These are phyloP conservation scores for Macaria liturata DNA, from an alignment of 2,888 invertebrate genomes.

Conservation along the genomic window DNA sequence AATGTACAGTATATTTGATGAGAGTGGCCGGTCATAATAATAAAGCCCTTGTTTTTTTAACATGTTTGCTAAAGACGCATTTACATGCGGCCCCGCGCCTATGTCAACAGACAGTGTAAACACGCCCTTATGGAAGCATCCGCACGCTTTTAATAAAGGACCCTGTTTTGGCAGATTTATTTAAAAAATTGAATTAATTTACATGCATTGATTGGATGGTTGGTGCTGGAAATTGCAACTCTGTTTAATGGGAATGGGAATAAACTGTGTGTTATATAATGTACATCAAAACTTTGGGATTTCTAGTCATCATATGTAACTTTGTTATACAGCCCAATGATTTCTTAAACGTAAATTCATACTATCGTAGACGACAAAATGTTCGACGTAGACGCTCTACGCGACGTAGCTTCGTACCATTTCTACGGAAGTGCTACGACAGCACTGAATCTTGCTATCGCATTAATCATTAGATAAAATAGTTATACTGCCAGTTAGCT, in stretches of 20 bases:
- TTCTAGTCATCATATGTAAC: too few relatives aligned
- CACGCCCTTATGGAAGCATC: slow-evolving; percentile 74
- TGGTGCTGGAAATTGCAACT: background rate
- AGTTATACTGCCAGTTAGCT: too few relatives aligned
- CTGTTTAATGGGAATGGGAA: background rate
- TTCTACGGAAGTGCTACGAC: too few relatives aligned
- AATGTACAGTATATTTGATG: slow-evolving; percentile 36
- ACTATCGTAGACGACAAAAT: too few relatives aligned
- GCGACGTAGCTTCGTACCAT: too few relatives aligned
- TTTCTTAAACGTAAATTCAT: too few relatives aligned
- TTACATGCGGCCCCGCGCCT: slow-evolving; percentile 74
- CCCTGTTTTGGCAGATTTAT: slow-evolving; percentile 57
- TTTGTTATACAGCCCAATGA: too few relatives aligned
- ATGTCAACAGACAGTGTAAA: slow-evolving; percentile 75
- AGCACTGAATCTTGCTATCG: too few relatives aligned
- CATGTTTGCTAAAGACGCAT: slow-evolving; percentile 79
- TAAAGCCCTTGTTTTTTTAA: slow-evolving; percentile 79
- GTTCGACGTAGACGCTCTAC: too few relatives aligned
- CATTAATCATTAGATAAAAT: too few relatives aligned
- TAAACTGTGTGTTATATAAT: too few relatives aligned
- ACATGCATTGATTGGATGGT: slow-evolving; percentile 29
- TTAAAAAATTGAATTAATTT: slow-evolving; percentile 46
- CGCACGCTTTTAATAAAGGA: slow-evolving; percentile 59
- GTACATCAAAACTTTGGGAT: too few relatives aligned
- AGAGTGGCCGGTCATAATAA: slow-evolving; percentile 55